These are phyloP conservation scores for Iphiclides podalirius DNA, from an alignment of 2,888 invertebrate species.

Conservation along the genomic window DNA sequence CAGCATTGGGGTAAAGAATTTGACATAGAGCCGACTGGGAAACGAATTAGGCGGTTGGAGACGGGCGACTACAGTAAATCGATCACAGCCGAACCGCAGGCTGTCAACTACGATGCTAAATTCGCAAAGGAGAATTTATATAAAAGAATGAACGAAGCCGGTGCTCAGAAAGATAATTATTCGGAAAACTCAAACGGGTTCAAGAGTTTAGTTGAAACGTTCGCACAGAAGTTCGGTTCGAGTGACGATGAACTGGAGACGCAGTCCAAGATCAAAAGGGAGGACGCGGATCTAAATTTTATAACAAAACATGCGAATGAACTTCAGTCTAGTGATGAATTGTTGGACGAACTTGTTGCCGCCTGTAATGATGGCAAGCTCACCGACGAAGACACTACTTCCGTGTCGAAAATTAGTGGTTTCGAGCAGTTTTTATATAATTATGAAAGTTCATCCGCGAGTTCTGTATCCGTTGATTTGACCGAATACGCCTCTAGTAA, in stretches of 20 bases:
- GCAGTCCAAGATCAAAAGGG: slow-evolving; percentile 46
- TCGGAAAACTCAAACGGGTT: slow-evolving; percentile 28
- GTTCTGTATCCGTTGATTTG: not conserved
- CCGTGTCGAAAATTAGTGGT: slow-evolving; percentile 8
- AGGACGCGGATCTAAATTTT: slow-evolving; percentile 47
- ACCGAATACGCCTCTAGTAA: slow-evolving; percentile 36
- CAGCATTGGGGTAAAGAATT: slow-evolving; percentile 53
- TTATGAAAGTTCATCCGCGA: slow-evolving; percentile 11
- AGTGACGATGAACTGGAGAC: slow-evolving; percentile 37
- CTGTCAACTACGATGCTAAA: slow-evolving; percentile 4
- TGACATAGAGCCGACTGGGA: slow-evolving; percentile 36
- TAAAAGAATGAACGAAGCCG: slow-evolving; percentile 35
- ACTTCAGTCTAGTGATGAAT: slow-evolving; percentile 14
- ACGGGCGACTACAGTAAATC: slow-evolving; percentile 23
- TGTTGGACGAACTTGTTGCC: slow-evolving; percentile 6
- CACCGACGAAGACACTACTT: slow-evolving; percentile 6
- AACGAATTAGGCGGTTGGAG: slow-evolving; percentile 37
- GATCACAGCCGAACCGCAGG: not conserved
- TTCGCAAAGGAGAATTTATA: slow-evolving; percentile 27
- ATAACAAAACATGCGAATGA: slow-evolving; percentile 23
- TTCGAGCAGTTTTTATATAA: slow-evolving; percentile 15
- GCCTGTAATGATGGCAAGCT: slow-evolving; percentile 2
- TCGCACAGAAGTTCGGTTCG: slow-evolving; percentile 58
- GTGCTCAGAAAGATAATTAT: slow-evolving; percentile 30
- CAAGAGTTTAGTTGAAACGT: slow-evolving; percentile 56